Conservation (phyloP, 1,140 invertebrate species). For the Drosophila nigromelanica region DNA sequence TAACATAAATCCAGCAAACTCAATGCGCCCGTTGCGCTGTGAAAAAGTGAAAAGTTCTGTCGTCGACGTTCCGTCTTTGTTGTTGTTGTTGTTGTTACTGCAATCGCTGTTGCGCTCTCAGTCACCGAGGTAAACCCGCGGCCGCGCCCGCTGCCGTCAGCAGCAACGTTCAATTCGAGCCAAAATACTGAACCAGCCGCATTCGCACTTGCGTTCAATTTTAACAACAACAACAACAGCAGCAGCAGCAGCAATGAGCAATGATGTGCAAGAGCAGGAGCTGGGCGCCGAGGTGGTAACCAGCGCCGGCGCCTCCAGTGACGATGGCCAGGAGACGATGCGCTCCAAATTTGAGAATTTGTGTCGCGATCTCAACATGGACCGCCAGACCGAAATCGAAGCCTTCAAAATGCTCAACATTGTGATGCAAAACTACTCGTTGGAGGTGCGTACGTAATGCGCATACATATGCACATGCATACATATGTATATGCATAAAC, state of each 20-base stretch:
- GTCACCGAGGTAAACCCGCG: slow-evolving; percentile 21
- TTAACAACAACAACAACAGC: slow-evolving; percentile 5
- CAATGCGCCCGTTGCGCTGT: slow-evolving; percentile 30
- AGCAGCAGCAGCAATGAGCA: slow-evolving; percentile 46
- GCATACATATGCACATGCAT: slow-evolving; percentile 7
- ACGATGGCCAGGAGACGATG: slow-evolving; percentile 53
- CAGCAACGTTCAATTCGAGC: slow-evolving; percentile 28
- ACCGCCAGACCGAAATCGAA: slow-evolving; percentile 70
- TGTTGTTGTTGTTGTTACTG: slow-evolving; percentile 26
- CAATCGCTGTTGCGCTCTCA: slow-evolving; percentile 19
- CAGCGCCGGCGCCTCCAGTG: slow-evolving; percentile 33
- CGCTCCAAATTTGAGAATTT: slow-evolving; percentile 65
- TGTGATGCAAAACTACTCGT: slow-evolving; percentile 59
- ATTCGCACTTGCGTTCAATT: neutral
- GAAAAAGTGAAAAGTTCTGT: slow-evolving; percentile 30
- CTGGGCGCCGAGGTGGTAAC: slow-evolving; percentile 68
- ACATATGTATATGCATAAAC: slow-evolving; percentile 2
- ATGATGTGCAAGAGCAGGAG: slow-evolving; percentile 62
- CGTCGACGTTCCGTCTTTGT: slow-evolving; percentile 19
- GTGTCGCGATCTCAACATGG: slow-evolving; percentile 81
- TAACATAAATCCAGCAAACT: slow-evolving; percentile 12
- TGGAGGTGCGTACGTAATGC: slow-evolving; percentile 65
- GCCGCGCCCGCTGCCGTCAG: slow-evolving; percentile 38
- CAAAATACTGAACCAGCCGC: slow-evolving; percentile 8
- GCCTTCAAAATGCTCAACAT: slow-evolving; percentile 63